These are phyloP conservation scores for Apantesis nais DNA, from an alignment of 2,888 invertebrate genomes.

Conservation along the genomic window DNA sequence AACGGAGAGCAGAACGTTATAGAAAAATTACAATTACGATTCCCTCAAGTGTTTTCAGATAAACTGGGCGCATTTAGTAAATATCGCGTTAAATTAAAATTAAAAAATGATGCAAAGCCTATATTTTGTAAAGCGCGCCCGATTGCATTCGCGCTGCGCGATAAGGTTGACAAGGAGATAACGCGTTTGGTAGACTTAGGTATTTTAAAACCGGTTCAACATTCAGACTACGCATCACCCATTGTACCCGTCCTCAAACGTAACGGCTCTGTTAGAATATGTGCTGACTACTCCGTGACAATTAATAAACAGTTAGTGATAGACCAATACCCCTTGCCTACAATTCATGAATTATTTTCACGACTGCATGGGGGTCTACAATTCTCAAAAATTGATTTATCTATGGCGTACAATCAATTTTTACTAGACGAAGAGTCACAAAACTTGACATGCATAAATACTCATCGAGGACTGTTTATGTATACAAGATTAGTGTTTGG, in stretches of 20 bases:
- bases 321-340: constrained; percentile 13
- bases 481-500: neutral
- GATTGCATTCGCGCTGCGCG: too few relatives aligned
- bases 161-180: neutral
- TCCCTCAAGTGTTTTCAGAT: constrained; percentile 2
- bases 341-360: neutral
- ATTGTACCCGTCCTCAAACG: constrained; percentile 7
- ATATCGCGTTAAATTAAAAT: too few relatives aligned
- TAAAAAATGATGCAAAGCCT: too few relatives aligned
- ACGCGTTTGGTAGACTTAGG: constrained; percentile 11
- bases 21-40: neutral
- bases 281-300: constrained; percentile 6
- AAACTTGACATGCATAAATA: neutral
- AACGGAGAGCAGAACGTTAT: neutral
- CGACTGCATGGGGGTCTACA: neutral
- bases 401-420: constrained; percentile 1
- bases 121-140: too few relatives aligned
- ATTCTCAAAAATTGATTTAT: neutral
- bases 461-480: neutral
- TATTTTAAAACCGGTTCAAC: constrained; percentile 26
- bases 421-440: neutral
- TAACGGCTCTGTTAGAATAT: neutral
- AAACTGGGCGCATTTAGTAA: neutral
- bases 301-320: constrained; percentile 8
- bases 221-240: constrained; percentile 6